These are phyloP conservation scores for Sebastes steindachneri DNA, from an alignment of 2,797 vertebrate species.

Conservation along the genomic window DNA sequence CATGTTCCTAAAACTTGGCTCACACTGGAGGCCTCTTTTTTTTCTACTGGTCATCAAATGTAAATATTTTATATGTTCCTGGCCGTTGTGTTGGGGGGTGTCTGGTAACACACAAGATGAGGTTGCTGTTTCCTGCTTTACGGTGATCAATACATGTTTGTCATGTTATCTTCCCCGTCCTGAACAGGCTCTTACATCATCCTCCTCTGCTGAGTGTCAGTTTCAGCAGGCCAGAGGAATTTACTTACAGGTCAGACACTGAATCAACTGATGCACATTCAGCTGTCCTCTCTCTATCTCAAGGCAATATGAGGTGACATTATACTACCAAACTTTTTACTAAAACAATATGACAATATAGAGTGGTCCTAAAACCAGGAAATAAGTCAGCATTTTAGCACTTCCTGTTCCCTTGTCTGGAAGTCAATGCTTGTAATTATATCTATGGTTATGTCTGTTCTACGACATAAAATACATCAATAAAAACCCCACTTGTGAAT, in stretches of 20 bases:
- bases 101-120: constrained; percentile 78
- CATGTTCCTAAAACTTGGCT: constrained; percentile 11
- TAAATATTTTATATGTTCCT: constrained; percentile 82
- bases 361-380: too few species aligned
- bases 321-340: neutral
- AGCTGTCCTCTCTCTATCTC: neutral
- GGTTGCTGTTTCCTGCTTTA: constrained; percentile 74
- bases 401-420: too few species aligned
- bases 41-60: constrained; percentile 72
- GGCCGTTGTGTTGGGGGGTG: constrained; percentile 66
- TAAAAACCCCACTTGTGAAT: too few species aligned
- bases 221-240: constrained; percentile 72
- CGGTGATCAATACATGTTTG: constrained; percentile 73
- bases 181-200: constrained; percentile 71
- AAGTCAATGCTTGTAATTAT: too few species aligned
- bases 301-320: constrained; percentile 38
- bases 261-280: constrained; percentile 43
- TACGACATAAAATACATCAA: too few species aligned
- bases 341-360: neutral
- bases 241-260: constrained; percentile 78
- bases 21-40: constrained; percentile 14
- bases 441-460: too few species aligned
- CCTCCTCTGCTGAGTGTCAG: constrained; percentile 61
- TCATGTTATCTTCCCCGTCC: constrained; percentile 72
- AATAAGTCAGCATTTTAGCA: too few species aligned